These are phyloP conservation scores for Jordanella pulchra DNA, from an alignment of 2,797 vertebrate species.

Conservation along the genomic window DNA sequence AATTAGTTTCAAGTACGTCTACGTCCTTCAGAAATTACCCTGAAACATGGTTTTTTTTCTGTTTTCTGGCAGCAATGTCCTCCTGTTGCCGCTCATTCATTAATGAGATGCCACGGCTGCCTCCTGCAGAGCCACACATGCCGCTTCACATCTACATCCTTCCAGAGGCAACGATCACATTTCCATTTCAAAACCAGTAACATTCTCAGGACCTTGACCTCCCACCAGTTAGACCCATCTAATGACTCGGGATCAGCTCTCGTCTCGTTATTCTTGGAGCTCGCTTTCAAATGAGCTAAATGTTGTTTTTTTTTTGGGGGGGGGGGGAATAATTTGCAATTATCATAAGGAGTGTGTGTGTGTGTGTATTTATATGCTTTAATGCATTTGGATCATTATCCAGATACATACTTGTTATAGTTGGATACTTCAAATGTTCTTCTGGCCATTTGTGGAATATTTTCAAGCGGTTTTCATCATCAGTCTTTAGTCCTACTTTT, in stretches of 20 bases:
- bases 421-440: neutral
- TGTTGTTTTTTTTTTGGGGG: neutral
- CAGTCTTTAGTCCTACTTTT: no score
- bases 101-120: slow-evolving; percentile 54
- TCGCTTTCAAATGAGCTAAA: slow-evolving; percentile 12
- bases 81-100: slow-evolving; percentile 44
- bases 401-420: neutral
- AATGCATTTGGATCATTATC: neutral
- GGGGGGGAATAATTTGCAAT: neutral
- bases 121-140: slow-evolving; percentile 57
- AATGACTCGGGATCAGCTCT: slow-evolving; percentile 10
- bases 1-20: neutral
- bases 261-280: slow-evolving; percentile 25
- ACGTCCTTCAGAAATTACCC: slow-evolving; percentile 58
- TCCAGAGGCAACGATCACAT: slow-evolving; percentile 30
- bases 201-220: slow-evolving; percentile 53
- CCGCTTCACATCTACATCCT: slow-evolving; percentile 14
- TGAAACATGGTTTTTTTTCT: slow-evolving; percentile 31
- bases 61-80: slow-evolving; percentile 31
- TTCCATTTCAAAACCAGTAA: slow-evolving; percentile 49
- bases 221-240: neutral
- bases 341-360: neutral
- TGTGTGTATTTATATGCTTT: neutral
- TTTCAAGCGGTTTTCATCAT: neutral
- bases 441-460: no score